Conservation (phyloP, 2,113 vertebrate genomes). For the Cathartes aura region DNA sequence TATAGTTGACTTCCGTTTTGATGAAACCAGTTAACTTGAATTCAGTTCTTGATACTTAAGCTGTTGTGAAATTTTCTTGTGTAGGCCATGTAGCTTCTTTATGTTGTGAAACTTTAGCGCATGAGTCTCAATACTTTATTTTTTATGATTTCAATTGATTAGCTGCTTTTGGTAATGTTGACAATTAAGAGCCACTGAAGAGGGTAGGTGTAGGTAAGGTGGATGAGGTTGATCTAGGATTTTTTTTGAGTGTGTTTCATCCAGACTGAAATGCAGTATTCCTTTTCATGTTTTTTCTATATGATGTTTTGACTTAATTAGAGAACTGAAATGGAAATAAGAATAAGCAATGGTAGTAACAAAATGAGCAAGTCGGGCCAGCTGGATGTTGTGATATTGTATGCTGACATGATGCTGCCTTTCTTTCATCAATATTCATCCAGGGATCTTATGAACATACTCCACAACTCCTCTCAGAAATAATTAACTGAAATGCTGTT, state of each 20-base stretch:
- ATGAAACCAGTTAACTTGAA: not conserved
- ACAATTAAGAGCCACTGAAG: not conserved
- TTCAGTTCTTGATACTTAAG: not conserved
- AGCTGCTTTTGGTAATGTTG: not conserved
- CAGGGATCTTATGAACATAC: not conserved
- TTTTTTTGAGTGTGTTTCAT: not conserved
- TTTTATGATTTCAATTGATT: not conserved
- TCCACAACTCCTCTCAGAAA: not conserved
- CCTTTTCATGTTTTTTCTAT: not conserved
- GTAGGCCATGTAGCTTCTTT: not conserved
- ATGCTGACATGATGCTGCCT: not conserved
- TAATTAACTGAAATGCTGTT: not conserved
- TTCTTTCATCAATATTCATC: not conserved
- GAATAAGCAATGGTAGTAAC: not conserved
- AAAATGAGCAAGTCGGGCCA: not conserved
- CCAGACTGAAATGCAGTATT: not conserved
- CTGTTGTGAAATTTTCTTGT: not conserved
- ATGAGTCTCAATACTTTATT: not conserved
- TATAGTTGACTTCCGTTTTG: not conserved
- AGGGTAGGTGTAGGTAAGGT: not conserved
- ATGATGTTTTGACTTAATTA: not conserved
- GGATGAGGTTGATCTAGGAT: not conserved
- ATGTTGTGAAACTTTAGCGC: not conserved
- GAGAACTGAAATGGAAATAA: not conserved
- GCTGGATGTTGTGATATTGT: not conserved